Base-by-base conservation (phyloP, 2,113 vertebrate species). In the Petaurus breviceps region DNA sequence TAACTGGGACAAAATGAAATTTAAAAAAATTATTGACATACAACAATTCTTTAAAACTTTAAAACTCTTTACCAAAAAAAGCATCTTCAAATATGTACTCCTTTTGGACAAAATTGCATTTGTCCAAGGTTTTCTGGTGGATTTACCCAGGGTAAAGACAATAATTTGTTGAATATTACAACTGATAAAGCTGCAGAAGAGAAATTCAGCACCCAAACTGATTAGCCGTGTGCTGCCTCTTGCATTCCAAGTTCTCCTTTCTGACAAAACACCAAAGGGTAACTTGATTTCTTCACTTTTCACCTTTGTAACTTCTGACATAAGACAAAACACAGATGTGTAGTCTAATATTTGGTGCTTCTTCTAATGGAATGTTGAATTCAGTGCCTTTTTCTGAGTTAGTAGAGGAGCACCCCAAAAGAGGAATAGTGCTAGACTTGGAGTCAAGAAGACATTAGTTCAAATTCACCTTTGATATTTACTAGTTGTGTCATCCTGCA, bases 111-210 rank as follows among this genome's bases (percentile, higher is more conserved):
- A 84, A 84, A 84, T 97, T 92, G 12, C n/a, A 94, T 77, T 94
- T 97, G 47, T 95, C 22, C 26, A 46, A 51, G 19, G 14, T 92
- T 24, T 91, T 92, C 94, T 89, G 97, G 94, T 51, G 91, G 93
- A 28, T 77, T 95, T 57, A 89, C 51, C 12, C 77, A 91, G 94
- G n/a, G 46, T 2, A 50, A 37, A 3, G 3, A 37, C 11, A 43
- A 25, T 10, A 16, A 5, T 25, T 93, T 94, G 52, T 23, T 57
- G 53, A 57, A 1, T 28, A 19, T 89, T 89, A 25, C 50, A 37
- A 9, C 61, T 90, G 51, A 90, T 46, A 91, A 89, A 92, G 31
- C 50, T 14, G 49, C 12, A 91, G 26, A 51, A n/a, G 55, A 52
- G 25, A 92, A 92, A 77, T 51, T 31, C 1, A 90, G 31, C 8